Conservation (phyloP, 2,797 vertebrate species). For the Euphonia xanthogaster region DNA sequence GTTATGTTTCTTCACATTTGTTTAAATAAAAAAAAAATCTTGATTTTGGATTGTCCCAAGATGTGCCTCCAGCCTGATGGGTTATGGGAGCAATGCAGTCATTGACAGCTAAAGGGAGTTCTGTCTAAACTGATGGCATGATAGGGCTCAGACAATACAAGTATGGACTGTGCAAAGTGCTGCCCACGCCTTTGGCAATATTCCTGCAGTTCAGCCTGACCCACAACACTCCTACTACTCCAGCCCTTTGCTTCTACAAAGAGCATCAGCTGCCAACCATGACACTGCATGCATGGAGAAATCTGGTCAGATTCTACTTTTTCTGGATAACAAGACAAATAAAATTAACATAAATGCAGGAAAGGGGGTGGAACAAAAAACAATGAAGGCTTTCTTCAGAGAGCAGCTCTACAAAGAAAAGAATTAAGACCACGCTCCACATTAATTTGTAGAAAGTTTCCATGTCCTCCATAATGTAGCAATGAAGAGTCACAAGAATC, state of each 20-base stretch:
- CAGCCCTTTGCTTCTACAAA: constrained; percentile 11
- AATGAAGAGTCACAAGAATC: background rate
- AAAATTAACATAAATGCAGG: constrained; percentile 13
- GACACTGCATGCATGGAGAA: background rate
- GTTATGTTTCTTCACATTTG: constrained; percentile 10
- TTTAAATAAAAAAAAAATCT: background rate
- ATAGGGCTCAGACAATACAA: constrained; percentile 21
- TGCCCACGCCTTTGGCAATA: constrained; percentile 41
- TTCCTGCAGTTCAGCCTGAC: constrained; percentile 53
- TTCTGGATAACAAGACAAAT: constrained; percentile 41
- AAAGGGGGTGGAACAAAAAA: background rate
- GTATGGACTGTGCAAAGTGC: background rate
- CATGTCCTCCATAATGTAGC: background rate
- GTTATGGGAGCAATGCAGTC: background rate
- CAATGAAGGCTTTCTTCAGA: constrained; percentile 4
- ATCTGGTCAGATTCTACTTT: constrained; percentile 29
- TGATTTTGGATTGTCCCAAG: constrained; percentile 10
- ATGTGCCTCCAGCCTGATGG: background rate
- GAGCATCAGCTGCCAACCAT: constrained; percentile 12
- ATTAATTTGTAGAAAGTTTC: background rate
- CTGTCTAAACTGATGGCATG: constrained; percentile 16
- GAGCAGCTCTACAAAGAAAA: background rate
- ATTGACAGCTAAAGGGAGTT: background rate
- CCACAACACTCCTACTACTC: constrained; percentile 1
- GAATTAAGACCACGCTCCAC: background rate